phyloP scores from a whole-genome alignment of 1,140 invertebrate genomes.

The Aphis craccivora region DNA sequence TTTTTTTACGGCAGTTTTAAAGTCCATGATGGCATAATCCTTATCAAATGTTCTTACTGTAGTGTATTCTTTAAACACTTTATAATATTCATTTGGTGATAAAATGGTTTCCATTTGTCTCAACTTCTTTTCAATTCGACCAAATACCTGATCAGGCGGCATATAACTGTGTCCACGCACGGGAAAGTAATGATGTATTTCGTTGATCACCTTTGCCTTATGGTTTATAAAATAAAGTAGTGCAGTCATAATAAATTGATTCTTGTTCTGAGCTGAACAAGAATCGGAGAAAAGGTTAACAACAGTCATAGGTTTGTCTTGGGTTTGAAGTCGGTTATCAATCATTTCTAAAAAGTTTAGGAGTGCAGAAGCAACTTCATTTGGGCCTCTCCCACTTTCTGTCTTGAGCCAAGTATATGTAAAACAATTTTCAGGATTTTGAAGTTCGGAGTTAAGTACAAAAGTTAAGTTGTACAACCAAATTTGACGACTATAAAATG shows the following conservation, averaged over 20 bases:
- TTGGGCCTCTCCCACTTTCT: slow-evolving; percentile 26
- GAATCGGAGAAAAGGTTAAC: neutral
- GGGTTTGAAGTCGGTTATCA: neutral
- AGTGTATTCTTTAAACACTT: neutral
- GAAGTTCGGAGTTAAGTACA: neutral
- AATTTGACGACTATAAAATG: no score
- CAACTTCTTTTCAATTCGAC: neutral
- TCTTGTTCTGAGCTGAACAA: no score
- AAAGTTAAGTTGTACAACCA: no score
- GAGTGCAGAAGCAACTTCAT: slow-evolving; percentile 21
- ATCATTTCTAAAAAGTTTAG: slow-evolving; percentile 1
- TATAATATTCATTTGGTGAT: neutral
- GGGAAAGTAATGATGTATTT: slow-evolving; percentile 24
- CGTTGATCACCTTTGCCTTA: neutral
- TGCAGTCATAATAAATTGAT: neutral
- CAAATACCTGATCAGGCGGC: neutral
- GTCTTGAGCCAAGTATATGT: slow-evolving; percentile 22
- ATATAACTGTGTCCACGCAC: neutral
- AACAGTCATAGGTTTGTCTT: neutral
- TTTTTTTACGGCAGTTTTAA: slow-evolving; percentile 8
- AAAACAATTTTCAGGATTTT: neutral
- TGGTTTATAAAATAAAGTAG: neutral
- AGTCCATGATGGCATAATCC: neutral
- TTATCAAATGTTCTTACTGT: neutral
- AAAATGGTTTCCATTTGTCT: slow-evolving; percentile 15